Evolutionary conservation across 2,113 vertebrate species (phyloP), one percentile per base, ranked within the genome.

Genomic region (Psittacus erithacus): DNA sequence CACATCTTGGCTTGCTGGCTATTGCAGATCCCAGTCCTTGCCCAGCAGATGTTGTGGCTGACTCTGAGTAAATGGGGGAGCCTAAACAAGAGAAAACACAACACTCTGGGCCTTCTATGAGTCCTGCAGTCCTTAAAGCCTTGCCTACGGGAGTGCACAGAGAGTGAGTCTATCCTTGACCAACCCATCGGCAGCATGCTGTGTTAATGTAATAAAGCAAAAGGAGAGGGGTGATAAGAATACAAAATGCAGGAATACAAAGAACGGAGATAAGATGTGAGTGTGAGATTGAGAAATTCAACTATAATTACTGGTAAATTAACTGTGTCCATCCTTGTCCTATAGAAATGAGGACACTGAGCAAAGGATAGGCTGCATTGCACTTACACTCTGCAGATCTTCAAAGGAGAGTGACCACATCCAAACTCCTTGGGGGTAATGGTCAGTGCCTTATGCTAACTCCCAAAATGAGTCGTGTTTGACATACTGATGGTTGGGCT

Each of bases 1-100:
- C 14, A 22, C 11, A 10, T 70, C 31, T 73, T 0, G 0, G 10
- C 18, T 77, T 60, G 3, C 17, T 49, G 41, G 27, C n/a, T 44
- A 3, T 10, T 69, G 47, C 43, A 79, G 55, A 82, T 55, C 8
- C 17, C 13, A 27, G 24, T 25, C 23, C 71, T 83, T 64, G 14
- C 31, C 50, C 44, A 83, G 41, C 10, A 73, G 27, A 49, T 38
- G 7, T 35, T 44, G 33, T 11, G n/a, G 16, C 23, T 63, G 74
- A 29, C 62, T 82, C 39, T 38, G 28, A 57, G 38, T 3, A 14
- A 78, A 64, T 39, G 1, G 3, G 18, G 17, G 22, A 27, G 2
- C 3, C 35, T 63, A 52, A 88, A 88, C 7, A 31, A 17, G 25
- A 65, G 53, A 65, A 67, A 90, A 65, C 25, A 10, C 8, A 43